Conservation (phyloP, 2,797 vertebrate species). For the Sorex maritimensis region DNA sequence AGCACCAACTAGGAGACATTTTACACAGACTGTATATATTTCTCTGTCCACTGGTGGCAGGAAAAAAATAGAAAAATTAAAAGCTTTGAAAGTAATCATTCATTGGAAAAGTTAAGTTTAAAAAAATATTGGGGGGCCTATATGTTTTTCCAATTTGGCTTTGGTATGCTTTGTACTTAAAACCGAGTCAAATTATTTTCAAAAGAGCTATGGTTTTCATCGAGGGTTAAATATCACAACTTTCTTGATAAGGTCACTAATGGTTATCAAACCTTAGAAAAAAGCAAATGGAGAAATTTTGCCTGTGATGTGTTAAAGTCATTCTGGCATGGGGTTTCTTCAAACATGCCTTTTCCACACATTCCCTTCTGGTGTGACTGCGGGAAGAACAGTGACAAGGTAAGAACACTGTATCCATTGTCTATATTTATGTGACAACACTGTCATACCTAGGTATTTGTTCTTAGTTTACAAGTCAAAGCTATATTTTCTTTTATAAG, state of each 20-base stretch:
- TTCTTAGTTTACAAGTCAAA: constrained; percentile 79
- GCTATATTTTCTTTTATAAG: constrained; percentile 59
- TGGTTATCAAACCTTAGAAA: constrained; percentile 82
- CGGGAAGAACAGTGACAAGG: constrained; percentile 64
- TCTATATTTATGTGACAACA: constrained; percentile 66
- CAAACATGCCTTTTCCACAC: constrained; percentile 65
- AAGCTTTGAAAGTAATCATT: no score
- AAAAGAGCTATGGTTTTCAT: constrained; percentile 67
- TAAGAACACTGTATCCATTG: constrained; percentile 52
- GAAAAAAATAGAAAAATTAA: no score
- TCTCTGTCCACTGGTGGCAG: not conserved
- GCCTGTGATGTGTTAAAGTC: constrained; percentile 81
- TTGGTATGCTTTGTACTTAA: constrained; percentile 3
- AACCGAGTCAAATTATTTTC: constrained; percentile 68
- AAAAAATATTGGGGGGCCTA: no score
- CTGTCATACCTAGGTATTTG: not conserved
- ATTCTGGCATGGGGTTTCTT: constrained; percentile 66
- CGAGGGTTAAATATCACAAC: constrained; percentile 80
- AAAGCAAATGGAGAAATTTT: constrained; percentile 82
- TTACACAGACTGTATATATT: constrained; percentile 22
- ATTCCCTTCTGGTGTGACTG: constrained; percentile 71
- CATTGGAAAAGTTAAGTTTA: no score
- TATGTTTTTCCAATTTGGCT: not conserved
- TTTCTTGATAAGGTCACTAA: constrained; percentile 86
- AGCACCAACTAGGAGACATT: not conserved